These are phyloP conservation scores for Aethes cnicana DNA, from an alignment of 2,888 invertebrate species.

Conservation along the genomic window DNA sequence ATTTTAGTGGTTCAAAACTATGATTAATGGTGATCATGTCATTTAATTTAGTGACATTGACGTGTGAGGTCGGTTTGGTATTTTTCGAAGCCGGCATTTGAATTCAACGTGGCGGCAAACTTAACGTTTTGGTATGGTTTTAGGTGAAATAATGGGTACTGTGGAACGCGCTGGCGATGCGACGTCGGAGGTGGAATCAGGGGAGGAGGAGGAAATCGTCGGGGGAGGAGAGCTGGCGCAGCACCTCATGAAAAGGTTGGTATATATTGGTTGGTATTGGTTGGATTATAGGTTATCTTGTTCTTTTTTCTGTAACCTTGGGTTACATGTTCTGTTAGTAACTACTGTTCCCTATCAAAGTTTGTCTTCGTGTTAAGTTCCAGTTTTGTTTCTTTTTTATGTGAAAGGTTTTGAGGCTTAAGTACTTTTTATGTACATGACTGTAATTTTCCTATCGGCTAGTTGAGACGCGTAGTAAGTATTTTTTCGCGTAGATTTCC, in stretches of 20 bases:
- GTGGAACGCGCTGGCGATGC: constrained; percentile 86
- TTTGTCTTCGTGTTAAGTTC: background rate
- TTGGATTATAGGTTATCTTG: constrained; percentile 37
- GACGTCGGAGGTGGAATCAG: constrained; percentile 85
- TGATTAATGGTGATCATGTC: constrained; percentile 33
- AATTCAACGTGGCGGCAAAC: constrained; percentile 71
- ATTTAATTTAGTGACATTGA: constrained; percentile 30
- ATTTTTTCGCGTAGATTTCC: too few species aligned
- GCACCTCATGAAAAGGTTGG: constrained; percentile 72
- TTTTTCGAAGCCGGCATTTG: constrained; percentile 49
- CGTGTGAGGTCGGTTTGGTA: constrained; percentile 32
- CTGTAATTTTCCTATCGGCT: too few species aligned
- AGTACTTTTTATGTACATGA: too few species aligned
- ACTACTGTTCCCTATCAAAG: background rate
- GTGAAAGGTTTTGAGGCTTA: too few species aligned
- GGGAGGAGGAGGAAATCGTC: constrained; percentile 84
- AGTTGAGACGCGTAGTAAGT: too few species aligned
- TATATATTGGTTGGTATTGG: too few species aligned
- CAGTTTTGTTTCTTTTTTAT: too few species aligned
- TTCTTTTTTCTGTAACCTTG: background rate
- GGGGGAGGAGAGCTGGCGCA: constrained; percentile 77
- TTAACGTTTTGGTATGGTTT: constrained; percentile 50
- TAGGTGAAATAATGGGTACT: constrained; percentile 82
- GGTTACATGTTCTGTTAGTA: too few species aligned
- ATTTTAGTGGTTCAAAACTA: constrained; percentile 29